These are phyloP conservation scores for Pachycephala philippinensis DNA, from an alignment of 2,113 vertebrate genomes.

Conservation along the genomic window DNA sequence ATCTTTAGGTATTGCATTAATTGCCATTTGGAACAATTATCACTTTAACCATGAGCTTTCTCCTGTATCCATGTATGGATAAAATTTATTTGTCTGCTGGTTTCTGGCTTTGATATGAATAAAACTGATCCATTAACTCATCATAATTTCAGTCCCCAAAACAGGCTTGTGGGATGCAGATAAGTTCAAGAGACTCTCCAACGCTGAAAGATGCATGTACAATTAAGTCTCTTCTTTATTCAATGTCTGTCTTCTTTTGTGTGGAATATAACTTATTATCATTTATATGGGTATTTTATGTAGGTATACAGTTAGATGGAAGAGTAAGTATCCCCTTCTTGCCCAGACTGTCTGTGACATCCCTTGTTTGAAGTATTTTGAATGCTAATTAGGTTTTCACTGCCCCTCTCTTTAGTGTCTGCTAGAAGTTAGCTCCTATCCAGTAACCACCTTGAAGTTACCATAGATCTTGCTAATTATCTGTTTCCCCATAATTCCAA, in stretches of 20 bases:
- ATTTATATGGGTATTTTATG: constrained; percentile 7
- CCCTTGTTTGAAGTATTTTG: background rate
- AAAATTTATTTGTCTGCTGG: background rate
- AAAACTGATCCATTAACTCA: background rate
- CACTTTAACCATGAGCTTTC: background rate
- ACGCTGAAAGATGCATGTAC: background rate
- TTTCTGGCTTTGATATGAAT: background rate
- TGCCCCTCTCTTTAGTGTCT: background rate
- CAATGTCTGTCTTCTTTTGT: background rate
- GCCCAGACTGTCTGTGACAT: background rate
- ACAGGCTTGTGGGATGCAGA: background rate
- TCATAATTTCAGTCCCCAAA: background rate
- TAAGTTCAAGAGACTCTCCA: background rate
- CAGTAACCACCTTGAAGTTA: constrained; percentile 28
- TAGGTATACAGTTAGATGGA: background rate
- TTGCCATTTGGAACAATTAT: background rate
- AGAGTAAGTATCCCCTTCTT: background rate
- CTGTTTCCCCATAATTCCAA: constrained; percentile 27
- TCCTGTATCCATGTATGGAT: background rate
- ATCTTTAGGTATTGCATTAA: background rate
- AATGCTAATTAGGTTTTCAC: constrained; percentile 24
- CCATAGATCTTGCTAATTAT: constrained; percentile 42
- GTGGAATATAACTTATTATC: background rate
- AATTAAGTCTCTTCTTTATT: background rate
- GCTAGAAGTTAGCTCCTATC: background rate